Conservation (phyloP, 2,797 vertebrate species). For the Neopelma chrysocephalum region DNA sequence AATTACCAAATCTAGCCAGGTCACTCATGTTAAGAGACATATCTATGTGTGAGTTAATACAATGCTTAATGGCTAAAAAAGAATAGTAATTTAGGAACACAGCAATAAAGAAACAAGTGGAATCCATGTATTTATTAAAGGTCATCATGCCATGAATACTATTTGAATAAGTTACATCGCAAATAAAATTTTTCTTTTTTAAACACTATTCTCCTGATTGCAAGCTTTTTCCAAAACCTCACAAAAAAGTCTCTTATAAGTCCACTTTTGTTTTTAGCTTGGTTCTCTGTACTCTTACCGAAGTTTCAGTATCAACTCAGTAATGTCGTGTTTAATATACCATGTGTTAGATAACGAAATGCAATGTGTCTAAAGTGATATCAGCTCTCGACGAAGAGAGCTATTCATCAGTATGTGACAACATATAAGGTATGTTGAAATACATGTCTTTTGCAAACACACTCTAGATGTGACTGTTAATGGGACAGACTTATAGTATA, state of each 20-base stretch:
- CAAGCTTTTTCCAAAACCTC: not conserved
- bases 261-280: not conserved
- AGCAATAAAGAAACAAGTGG: not conserved
- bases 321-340: not conserved
- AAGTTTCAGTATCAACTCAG: not conserved
- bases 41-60: not conserved
- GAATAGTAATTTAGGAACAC: not conserved
- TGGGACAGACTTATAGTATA: not conserved
- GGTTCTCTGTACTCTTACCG: not conserved
- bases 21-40: not conserved
- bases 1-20: not conserved
- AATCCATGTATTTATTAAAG: not conserved
- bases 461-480: not conserved
- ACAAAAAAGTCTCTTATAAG: not conserved
- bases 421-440: not conserved
- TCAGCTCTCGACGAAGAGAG: not conserved
- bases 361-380: not conserved
- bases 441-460: not conserved
- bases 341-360: not conserved
- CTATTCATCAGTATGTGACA: not conserved
- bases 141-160: not conserved
- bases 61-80: not conserved
- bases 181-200: not conserved
- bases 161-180: not conserved
- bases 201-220: not conserved